Base-by-base conservation (phyloP, 2,113 vertebrate species). In the Phalacrocorax brasilianus region DNA sequence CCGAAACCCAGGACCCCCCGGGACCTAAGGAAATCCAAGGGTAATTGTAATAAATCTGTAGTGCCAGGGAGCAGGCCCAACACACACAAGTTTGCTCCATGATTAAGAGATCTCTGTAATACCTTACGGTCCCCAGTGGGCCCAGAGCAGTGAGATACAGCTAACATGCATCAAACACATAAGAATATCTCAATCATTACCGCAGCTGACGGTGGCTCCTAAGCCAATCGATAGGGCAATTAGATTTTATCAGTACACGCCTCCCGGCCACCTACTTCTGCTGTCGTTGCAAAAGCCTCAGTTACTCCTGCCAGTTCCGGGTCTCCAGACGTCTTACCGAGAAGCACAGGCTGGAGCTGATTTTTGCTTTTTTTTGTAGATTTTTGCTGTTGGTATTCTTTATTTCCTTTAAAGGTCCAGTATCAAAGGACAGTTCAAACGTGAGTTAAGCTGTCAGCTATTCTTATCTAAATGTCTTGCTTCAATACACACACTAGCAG, bases 211-310 rank as follows among this genome's bases (percentile, higher is more conserved):
- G 58, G 67, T 89, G 88, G 96, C 97, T 98, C 96, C 61, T 16
- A 86, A 68, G 87, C 91, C 49, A 61, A 98, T 98, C 98, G 71
- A 98, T 98, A 97, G 95, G 93, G 97, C 98, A 98, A 98, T 98
- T 98, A 98, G 98, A 97, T 98, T 97, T 96, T 97, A 98, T 98
- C 98, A 97, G 97, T 58, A 9, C 94, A 80, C 50, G 58, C 95
- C 91, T 83, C 86, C 77, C 27, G 26, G 91, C 81, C 88, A 67
- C 83, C 83, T 68, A 33, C 89, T 80, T 76, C 76, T 77, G 78
- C 92, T 91, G 85, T 30, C 30, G 5, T 32, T 79, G 94, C 91
- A 91, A 68, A 88, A 45, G 89, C 88, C 91, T 56, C 72, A 7
- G 71, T 30, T 67, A 14, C 19, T 88, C 42, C 79, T 24, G 45